phyloP scores from a whole-genome alignment of 1,140 invertebrate species.

The Latrodectus geometricus region DNA sequence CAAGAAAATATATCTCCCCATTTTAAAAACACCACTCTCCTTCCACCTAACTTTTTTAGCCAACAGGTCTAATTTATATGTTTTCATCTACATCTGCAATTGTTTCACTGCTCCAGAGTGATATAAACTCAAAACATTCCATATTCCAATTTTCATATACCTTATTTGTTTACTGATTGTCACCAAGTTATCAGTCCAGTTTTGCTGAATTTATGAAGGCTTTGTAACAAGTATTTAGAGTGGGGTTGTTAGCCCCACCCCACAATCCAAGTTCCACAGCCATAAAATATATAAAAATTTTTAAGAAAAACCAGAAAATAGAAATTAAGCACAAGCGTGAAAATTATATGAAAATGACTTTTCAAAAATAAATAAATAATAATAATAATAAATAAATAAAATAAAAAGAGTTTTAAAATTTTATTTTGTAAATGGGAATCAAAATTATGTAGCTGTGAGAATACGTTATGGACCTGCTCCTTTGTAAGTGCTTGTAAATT shows the following conservation, averaged over 20 bases:
- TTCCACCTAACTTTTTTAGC: not conserved
- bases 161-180: not conserved
- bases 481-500: too few relatives aligned
- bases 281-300: too few relatives aligned
- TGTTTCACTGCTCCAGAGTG: not conserved
- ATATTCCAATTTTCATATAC: not conserved
- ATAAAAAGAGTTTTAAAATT: too few relatives aligned
- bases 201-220: not conserved
- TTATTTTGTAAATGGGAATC: too few relatives aligned
- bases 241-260: not conserved
- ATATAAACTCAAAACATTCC: not conserved
- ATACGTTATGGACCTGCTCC: too few relatives aligned
- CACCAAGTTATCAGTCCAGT: not conserved
- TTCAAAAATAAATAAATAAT: too few relatives aligned
- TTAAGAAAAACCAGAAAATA: too few relatives aligned
- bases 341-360: too few relatives aligned
- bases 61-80: conserved; percentile 1
- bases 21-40: not conserved
- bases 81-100: not conserved
- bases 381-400: too few relatives aligned
- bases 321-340: too few relatives aligned
- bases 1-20: not conserved
- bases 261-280: too few relatives aligned
- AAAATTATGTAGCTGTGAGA: too few relatives aligned
- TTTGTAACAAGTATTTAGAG: not conserved